Base-by-base conservation (phyloP, 2,113 vertebrate genomes). In the Zosterops japonicus region DNA sequence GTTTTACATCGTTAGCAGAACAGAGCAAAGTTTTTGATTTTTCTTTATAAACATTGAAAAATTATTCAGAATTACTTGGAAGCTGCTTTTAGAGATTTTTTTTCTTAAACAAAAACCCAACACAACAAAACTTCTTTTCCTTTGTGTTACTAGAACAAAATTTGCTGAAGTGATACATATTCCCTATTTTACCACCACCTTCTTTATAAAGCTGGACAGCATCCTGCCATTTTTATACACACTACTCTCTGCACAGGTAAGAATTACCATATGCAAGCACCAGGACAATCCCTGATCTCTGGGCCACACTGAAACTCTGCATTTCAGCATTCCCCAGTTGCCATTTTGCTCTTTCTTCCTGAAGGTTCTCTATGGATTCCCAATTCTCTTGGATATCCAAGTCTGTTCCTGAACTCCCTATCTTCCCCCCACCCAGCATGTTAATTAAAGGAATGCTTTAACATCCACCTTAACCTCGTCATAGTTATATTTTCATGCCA, bases 401-500 rank as follows among this genome's bases (percentile, higher is more conserved):
- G 59, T 86, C 59, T 76, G 50, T 68, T 74, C 80, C 70, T 90
- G 19, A 25, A 25, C 59, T 64, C 8, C 83, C 1, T 55, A 55
- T 77, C 77, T 65, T 87, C 39, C 29, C 35, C 47, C 52, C 2
- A 15, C 16, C 41, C 20, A 80, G 8, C 14, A 1, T 15, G 25
- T 28, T 70, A 82, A 93, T 82, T 90, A 76, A 80, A 94, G 46
- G n/a, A 90, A 90, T 20, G 46, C 19, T 47, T 89, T 86, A 81
- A 64, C 19, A 52, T 49, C 25, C 27, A 63, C 47, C 80, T 65
- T 59, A 63, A 69, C 31, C n/a, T 93, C 79, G 67, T 50, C 2
- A 1, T 19, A 46, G 68, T 68, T 93, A 1, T 16, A 55, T 76
- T 65, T 92, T 74, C 41, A 77, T 8, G 7, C 52, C 39, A 67